phyloP scores from a whole-genome alignment of 2,113 vertebrate species.

The Lota lota region DNA sequence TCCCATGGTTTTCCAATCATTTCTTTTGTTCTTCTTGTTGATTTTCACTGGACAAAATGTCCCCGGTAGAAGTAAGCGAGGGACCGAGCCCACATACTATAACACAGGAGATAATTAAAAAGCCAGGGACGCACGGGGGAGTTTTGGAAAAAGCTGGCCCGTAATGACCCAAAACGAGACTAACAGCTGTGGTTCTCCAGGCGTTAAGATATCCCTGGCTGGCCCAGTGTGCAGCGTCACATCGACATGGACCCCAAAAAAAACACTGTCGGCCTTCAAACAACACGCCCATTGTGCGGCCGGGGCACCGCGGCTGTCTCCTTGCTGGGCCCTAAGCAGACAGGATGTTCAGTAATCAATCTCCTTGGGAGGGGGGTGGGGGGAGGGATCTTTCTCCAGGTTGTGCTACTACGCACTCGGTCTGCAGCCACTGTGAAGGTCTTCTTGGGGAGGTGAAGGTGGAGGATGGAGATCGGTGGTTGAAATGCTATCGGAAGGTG shows the following conservation, averaged over 20 bases:
- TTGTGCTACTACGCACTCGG: constrained; percentile 60
- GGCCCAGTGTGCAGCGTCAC: constrained; percentile 40
- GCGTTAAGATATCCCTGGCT: constrained; percentile 52
- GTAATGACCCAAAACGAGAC: constrained; percentile 49
- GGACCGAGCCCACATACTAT: constrained; percentile 5
- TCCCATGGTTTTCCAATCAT: too few species aligned
- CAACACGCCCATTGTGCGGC: constrained; percentile 63
- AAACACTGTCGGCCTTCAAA: constrained; percentile 36
- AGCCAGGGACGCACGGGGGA: constrained; percentile 49
- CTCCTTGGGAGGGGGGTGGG: constrained; percentile 42
- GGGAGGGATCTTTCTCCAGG: constrained; percentile 51
- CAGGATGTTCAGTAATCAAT: constrained; percentile 67
- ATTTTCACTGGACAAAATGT: too few species aligned
- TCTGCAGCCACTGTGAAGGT: constrained; percentile 50
- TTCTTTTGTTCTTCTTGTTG: too few species aligned
- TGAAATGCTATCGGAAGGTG: constrained; percentile 45
- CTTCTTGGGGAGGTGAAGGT: constrained; percentile 18
- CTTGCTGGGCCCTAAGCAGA: constrained; percentile 46
- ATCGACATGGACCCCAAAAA: constrained; percentile 53
- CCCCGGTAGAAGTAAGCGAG: not conserved
- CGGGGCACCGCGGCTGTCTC: constrained; percentile 47
- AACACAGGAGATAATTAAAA: constrained; percentile 47
- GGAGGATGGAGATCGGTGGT: not conserved
- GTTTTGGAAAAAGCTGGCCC: constrained; percentile 23
- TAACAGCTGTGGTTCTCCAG: constrained; percentile 56